Conservation (phyloP, 2,113 vertebrate species). For the Oostethus manadensis region DNA sequence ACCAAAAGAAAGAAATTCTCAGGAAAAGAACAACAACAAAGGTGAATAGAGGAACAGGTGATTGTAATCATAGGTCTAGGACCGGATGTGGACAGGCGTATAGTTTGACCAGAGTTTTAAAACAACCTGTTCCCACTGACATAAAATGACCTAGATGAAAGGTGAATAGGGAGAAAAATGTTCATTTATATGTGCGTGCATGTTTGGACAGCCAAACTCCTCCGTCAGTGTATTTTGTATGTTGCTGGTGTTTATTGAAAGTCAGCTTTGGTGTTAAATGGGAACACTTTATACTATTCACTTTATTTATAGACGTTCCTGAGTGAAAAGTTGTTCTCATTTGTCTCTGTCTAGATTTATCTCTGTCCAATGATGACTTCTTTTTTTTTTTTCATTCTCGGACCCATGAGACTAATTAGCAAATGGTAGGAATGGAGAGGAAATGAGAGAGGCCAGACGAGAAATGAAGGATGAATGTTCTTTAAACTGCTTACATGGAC, state of each 20-base stretch:
- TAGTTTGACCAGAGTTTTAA: background rate
- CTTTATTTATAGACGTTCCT: conserved; percentile 56
- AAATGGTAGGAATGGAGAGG: conserved; percentile 38
- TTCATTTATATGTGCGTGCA: background rate
- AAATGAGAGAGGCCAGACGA: conserved; percentile 20
- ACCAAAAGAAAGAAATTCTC: background rate
- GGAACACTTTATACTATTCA: conserved; percentile 10
- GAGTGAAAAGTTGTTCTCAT: conserved; percentile 54
- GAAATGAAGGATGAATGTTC: conserved; percentile 6
- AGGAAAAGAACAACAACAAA: background rate
- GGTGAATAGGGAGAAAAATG: background rate
- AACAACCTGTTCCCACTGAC: background rate
- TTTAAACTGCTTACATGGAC: conserved; percentile 10
- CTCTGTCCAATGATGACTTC: conserved; percentile 49
- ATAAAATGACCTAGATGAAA: background rate
- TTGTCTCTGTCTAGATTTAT: conserved; percentile 61
- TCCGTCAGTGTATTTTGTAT: conserved; percentile 6
- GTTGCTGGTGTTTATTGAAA: conserved; percentile 23
- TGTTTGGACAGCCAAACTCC: background rate
- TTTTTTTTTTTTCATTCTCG: conserved; percentile 10
- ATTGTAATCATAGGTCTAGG: background rate
- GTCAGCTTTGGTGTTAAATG: conserved; percentile 16
- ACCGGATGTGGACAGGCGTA: too few species aligned
- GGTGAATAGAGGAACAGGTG: background rate
- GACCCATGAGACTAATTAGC: conserved; percentile 60